A percentile compares a stretch with the other conserved stretches of the same genome.
These are phyloP conservation scores for Cancer borealis DNA, from an alignment of 2,888 invertebrate genomes.

Conservation along the genomic window DNA sequence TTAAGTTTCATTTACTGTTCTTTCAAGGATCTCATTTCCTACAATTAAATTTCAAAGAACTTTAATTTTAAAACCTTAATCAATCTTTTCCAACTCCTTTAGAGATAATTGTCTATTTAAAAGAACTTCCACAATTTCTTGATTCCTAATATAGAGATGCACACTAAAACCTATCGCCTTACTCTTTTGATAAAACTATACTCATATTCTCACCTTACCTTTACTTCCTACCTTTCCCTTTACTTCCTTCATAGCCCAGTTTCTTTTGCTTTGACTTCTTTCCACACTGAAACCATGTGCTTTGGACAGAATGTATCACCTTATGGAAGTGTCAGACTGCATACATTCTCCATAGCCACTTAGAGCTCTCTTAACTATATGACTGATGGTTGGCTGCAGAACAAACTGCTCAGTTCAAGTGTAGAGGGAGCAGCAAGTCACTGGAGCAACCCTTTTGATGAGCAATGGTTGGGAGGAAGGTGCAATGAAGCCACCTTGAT, in stretches of 20 bases:
- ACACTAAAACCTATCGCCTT: not conserved
- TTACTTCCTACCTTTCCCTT: not conserved
- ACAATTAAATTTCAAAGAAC: not conserved
- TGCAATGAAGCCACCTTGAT: constrained; percentile 1
- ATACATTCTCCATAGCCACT: not conserved
- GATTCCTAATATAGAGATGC: not conserved
- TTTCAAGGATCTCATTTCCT: not conserved
- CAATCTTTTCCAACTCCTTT: not conserved
- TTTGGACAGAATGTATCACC: constrained; percentile 45
- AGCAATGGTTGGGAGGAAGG: constrained; percentile 22
- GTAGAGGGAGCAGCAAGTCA: not conserved
- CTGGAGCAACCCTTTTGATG: not conserved
- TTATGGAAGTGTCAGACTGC: not conserved
- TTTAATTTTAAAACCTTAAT: constrained; percentile 2
- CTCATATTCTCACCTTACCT: not conserved
- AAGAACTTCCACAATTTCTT: not conserved
- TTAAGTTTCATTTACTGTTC: not conserved
- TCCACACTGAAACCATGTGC: not conserved
- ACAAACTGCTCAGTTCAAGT: not conserved
- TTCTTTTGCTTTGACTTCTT: not conserved
- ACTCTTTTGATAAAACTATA: constrained; percentile 15
- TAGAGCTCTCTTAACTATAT: not conserved
- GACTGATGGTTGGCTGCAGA: not conserved
- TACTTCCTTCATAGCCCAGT: not conserved
- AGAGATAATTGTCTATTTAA: not conserved